Evolutionary conservation across 1,140 invertebrate genomes (phyloP), one percentile per base, ranked within the genome.

Genomic region (Eupristina koningsbergeri): DNA sequence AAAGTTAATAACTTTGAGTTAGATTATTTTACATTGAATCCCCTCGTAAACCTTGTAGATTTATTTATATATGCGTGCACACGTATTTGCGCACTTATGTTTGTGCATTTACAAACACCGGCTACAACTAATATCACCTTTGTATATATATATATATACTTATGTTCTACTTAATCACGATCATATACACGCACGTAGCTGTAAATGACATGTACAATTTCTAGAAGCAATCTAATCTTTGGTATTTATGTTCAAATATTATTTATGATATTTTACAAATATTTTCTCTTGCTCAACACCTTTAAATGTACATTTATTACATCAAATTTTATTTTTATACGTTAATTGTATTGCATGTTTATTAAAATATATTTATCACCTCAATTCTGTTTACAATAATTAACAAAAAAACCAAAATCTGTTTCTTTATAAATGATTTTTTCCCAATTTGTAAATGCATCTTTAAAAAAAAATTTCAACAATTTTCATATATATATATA

Each of bases 131-230:
- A 34, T 31, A 34, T 64, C 31, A 17, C 34, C 64, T 67, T 67
- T 67, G 34, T 67, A n/a, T n/a, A n/a, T n/a, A n/a, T n/a, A n/a
- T n/a, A n/a, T n/a, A n/a, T n/a, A n/a, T 34, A 39, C 64, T 67
- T 67, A 64, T 3, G 36, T 67, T 67, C 64, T 67, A 67, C 36
- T 67, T 36, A 36, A 36, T 67, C 64, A 67, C 64, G 64, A 67
- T 67, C 64, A 1, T 67, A 67, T n/a, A 36, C 17, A 67, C 64
- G 13, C 64, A 67, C 31, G 34, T 67, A 67, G 31, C 11, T 17
- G 15, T 67, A 67, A 39, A 36, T 29, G 29, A 17, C 19, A 17
- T 1, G 17, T 36, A 22, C 19, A 67, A 67, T 17, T 5, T 67
- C 64, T 36, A 7, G 3, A 22, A 7, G 34, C 7, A 34, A 67